These are phyloP conservation scores for Barypeithes pellucidus DNA, from an alignment of 2,888 invertebrate genomes.

Conservation along the genomic window DNA sequence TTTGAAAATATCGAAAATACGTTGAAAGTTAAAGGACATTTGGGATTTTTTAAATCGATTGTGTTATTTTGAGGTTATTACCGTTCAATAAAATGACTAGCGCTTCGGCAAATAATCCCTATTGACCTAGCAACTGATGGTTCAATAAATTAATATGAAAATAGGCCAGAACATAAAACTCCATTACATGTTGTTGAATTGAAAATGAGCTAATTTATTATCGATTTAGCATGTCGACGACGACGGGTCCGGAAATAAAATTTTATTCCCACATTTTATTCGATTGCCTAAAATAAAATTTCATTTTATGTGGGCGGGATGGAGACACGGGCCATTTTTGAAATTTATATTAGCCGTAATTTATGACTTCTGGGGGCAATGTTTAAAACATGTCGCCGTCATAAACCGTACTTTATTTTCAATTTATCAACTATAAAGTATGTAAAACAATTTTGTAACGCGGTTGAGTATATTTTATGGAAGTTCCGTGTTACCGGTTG, in stretches of 20 bases:
- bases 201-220: conserved; percentile 15
- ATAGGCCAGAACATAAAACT: not conserved
- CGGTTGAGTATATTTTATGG: no score
- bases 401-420: not conserved
- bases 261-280: conserved; percentile 23
- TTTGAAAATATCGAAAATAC: no score
- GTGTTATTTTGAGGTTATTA: no score
- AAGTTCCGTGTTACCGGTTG: no score
- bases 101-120: no score
- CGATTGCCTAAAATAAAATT: conserved; percentile 27
- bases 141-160: not conserved
- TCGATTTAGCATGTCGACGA: conserved; percentile 14
- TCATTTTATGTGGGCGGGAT: conserved; percentile 4
- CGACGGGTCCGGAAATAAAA: conserved; percentile 16
- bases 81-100: no score
- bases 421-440: no score
- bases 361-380: not conserved
- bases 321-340: not conserved
- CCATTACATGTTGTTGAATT: conserved; percentile 10
- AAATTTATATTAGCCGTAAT: not conserved
- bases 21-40: no score
- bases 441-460: no score
- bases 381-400: not conserved
- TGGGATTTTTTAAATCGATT: no score
- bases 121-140: not conserved